Conservation (phyloP, 2,113 vertebrate genomes). For the Sapayoa aenigma region DNA sequence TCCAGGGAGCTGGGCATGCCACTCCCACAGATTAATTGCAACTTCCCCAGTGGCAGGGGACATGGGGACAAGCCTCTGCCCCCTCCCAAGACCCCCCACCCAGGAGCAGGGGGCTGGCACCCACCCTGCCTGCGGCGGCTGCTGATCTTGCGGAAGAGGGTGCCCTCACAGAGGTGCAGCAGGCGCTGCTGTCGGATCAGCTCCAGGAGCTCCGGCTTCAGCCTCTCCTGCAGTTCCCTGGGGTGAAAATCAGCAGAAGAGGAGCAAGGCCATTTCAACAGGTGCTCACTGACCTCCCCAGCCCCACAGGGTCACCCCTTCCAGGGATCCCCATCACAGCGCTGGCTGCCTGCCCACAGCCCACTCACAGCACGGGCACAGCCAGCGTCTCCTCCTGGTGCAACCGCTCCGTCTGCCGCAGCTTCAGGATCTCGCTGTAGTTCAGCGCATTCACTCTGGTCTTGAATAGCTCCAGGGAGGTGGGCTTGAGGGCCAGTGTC, state of each 20-base stretch:
- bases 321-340: neutral
- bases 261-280: neutral
- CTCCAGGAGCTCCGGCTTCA: constrained; percentile 90
- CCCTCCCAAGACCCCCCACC: neutral
- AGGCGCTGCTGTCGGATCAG: constrained; percentile 93
- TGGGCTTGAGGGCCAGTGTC: constrained; percentile 87
- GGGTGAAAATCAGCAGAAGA: neutral
- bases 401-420: constrained; percentile 91
- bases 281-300: fast-evolving
- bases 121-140: constrained; percentile 91
- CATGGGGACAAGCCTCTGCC: neutral
- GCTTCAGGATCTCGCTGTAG: constrained; percentile 93
- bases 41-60: fast-evolving
- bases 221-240: constrained; percentile 90
- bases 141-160: constrained; percentile 94
- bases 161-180: constrained; percentile 90
- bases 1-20: neutral
- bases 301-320: fast-evolving
- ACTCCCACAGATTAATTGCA: fast-evolving
- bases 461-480: constrained; percentile 94
- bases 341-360: fast-evolving
- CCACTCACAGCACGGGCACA: constrained; percentile 84
- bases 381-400: constrained; percentile 94
- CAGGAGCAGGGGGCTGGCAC: neutral
- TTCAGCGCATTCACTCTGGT: constrained; percentile 88